These are phyloP conservation scores for Charadrius vociferus DNA, from an alignment of 2,113 vertebrate genomes.

Conservation along the genomic window DNA sequence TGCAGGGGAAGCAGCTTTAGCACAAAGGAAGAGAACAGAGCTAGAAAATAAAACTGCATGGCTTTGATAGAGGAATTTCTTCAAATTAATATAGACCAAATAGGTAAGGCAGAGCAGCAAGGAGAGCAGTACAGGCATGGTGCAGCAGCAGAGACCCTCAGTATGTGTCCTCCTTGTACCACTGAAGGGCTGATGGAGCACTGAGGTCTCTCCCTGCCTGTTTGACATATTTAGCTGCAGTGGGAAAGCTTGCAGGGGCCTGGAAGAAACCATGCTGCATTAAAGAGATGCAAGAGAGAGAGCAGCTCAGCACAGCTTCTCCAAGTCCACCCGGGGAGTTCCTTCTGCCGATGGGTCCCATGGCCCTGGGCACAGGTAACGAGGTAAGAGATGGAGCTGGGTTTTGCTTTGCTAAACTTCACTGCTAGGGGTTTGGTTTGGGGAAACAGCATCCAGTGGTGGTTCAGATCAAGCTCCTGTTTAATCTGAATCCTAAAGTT, in stretches of 20 bases:
- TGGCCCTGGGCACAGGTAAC: fast-evolving
- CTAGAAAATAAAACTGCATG: fast-evolving
- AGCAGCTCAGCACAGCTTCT: neutral
- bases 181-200: neutral
- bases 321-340: too few relatives aligned
- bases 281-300: neutral
- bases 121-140: neutral
- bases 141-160: neutral
- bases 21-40: neutral
- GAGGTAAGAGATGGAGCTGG: neutral
- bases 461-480: neutral
- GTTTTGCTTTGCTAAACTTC: neutral
- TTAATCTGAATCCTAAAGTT: neutral
- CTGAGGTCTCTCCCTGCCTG: neutral
- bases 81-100: neutral
- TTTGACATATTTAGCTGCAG: neutral
- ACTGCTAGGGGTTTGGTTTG: neutral
- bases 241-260: neutral
- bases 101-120: neutral
- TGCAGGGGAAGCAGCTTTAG: neutral
- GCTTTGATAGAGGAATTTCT: neutral
- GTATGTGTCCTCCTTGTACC: neutral
- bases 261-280: neutral
- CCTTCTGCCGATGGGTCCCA: neutral
- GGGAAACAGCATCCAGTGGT: neutral